A percentile compares a stretch with the other conserved stretches of the same genome.
Evolutionary conservation across 2,888 invertebrate genomes (phyloP).

Genomic region (Sarcophaga rosellei): DNA sequence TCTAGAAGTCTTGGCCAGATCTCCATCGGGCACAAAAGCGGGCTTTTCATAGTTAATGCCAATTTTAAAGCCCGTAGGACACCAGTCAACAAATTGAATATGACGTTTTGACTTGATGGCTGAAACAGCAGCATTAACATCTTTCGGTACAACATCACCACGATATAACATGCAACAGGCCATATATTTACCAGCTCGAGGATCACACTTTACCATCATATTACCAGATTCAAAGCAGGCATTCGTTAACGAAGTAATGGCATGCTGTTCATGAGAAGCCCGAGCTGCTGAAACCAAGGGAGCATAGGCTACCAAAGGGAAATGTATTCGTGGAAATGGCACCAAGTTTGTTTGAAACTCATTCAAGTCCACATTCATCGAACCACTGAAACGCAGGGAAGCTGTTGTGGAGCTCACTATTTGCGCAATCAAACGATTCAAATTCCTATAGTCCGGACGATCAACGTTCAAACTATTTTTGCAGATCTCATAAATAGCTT

Average conservation of each 20-base stretch:
- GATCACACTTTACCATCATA: conserved; percentile 96
- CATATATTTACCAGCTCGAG: conserved; percentile 93
- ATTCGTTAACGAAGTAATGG: conserved; percentile 89
- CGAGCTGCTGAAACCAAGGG: conserved; percentile 76
- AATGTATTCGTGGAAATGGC: conserved; percentile 95
- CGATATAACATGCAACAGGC: conserved; percentile 92
- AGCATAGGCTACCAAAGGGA: conserved; percentile 79
- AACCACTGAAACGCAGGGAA: conserved; percentile 92
- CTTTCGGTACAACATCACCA: conserved; percentile 95
- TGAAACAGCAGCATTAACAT: conserved; percentile 92
- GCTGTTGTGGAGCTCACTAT: conserved; percentile 94
- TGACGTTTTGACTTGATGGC: conserved; percentile 88
- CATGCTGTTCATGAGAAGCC: conserved; percentile 78
- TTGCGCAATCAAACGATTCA: conserved; percentile 87
- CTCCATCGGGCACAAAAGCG: conserved; percentile 88
- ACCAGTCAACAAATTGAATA: conserved; percentile 97
- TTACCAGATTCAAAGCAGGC: conserved; percentile 93
- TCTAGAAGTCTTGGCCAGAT: conserved; percentile 90
- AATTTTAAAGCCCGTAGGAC: conserved; percentile 95
- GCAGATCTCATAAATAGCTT: conserved; percentile 97
- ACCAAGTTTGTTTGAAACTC: conserved; percentile 96
- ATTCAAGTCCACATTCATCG: conserved; percentile 92
- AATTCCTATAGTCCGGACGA: conserved; percentile 86
- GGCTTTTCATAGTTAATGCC: conserved; percentile 94
- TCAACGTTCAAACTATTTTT: conserved; percentile 90